Percentiles rank a stretch among this genome's conserved stretches.
Evolutionary conservation across 1,140 invertebrate species (phyloP).

Genomic region (Oryzaephilus surinamensis): DNA sequence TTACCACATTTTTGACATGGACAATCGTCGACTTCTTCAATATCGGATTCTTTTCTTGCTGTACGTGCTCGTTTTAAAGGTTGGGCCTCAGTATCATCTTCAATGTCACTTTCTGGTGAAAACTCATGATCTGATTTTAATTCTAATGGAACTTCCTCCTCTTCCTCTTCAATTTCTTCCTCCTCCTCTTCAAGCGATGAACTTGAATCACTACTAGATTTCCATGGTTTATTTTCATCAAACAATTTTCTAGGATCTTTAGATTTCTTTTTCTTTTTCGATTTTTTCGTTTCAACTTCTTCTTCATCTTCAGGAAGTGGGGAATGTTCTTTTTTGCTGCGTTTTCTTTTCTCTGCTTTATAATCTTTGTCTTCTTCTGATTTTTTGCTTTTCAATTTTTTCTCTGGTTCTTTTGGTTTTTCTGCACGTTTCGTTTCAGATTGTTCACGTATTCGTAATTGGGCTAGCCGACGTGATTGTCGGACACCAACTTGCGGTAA

Average conservation of each 20-base stretch:
- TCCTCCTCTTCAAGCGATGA: slow-evolving; percentile 42
- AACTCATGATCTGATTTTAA: slow-evolving; percentile 87
- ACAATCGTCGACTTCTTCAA: slow-evolving; percentile 56
- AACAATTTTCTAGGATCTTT: slow-evolving; percentile 45
- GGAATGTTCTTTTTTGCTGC: too few relatives aligned
- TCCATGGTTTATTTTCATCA: slow-evolving; percentile 55
- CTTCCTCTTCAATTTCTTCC: slow-evolving; percentile 45
- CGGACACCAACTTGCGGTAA: slow-evolving; percentile 44
- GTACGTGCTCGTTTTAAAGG: slow-evolving; percentile 59
- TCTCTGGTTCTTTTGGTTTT: slow-evolving; percentile 49
- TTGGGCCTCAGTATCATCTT: slow-evolving; percentile 42
- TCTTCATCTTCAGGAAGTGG: slow-evolving; percentile 3
- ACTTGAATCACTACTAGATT: slow-evolving; percentile 45
- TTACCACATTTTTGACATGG: slow-evolving; percentile 80
- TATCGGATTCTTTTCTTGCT: slow-evolving; percentile 38
- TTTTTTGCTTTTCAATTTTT: slow-evolving; percentile 42
- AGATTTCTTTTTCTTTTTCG: slow-evolving; percentile 25
- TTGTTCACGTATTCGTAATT: slow-evolving; percentile 75
- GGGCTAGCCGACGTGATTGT: slow-evolving; percentile 70
- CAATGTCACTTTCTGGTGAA: slow-evolving; percentile 65
- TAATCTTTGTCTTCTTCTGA: slow-evolving; percentile 28
- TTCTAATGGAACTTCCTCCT: slow-evolving; percentile 47
- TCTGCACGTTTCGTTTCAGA: slow-evolving; percentile 56
- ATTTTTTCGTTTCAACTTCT: slow-evolving; percentile 1
- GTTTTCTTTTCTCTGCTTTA: neutral